These are phyloP conservation scores for Synergus umbraculus DNA, from an alignment of 2,888 invertebrate species.

Conservation along the genomic window DNA sequence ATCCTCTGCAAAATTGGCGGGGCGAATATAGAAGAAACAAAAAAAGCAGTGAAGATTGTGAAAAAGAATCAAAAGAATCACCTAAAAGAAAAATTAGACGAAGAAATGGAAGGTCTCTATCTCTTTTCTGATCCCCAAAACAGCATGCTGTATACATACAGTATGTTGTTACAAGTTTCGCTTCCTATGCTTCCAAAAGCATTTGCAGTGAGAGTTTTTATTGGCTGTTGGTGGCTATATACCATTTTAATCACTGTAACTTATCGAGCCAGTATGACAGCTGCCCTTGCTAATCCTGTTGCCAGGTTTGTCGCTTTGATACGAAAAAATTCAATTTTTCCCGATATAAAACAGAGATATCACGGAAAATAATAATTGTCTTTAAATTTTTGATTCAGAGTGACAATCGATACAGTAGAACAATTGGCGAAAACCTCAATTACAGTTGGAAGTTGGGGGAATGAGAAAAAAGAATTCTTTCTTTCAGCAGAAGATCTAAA, in stretches of 20 bases:
- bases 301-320: slow-evolving; percentile 79
- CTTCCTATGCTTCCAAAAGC: slow-evolving; percentile 87
- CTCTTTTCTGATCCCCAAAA: slow-evolving; percentile 86
- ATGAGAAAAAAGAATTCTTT: slow-evolving; percentile 85
- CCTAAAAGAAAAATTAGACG: slow-evolving; percentile 44
- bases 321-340: background rate
- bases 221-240: slow-evolving; percentile 94
- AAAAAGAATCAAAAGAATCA: slow-evolving; percentile 45
- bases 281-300: slow-evolving; percentile 88
- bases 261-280: slow-evolving; percentile 91
- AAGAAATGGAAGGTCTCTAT: slow-evolving; percentile 80
- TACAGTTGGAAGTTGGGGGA: slow-evolving; percentile 85
- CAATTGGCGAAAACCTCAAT: slow-evolving; percentile 84
- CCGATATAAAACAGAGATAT: background rate
- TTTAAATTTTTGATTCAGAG: slow-evolving; percentile 76
- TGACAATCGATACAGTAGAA: slow-evolving; percentile 88
- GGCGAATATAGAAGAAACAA: slow-evolving; percentile 33
- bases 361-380: background rate
- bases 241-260: slow-evolving; percentile 88
- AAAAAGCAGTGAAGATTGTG: slow-evolving; percentile 7
- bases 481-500: slow-evolving; percentile 83
- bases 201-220: slow-evolving; percentile 89
- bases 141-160: slow-evolving; percentile 88
- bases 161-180: slow-evolving; percentile 89
- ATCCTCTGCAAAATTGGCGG: slow-evolving; percentile 48